Percentiles rank a stretch among this genome's conserved stretches.
These are phyloP conservation scores for Euphydryas editha DNA, from an alignment of 2,888 invertebrate genomes.

Conservation along the genomic window DNA sequence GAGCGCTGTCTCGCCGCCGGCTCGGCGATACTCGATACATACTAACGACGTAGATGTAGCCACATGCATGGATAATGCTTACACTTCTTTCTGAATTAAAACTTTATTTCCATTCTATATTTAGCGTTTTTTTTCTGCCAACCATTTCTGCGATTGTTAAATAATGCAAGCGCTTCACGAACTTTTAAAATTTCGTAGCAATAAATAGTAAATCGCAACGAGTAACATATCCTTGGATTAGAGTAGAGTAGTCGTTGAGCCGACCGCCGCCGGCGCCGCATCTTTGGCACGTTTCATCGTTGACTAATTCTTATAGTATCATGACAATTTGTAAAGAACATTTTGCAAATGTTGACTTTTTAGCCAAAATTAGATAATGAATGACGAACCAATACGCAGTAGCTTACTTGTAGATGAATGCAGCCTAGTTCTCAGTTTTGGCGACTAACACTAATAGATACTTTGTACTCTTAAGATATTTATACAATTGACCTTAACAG, in stretches of 20 bases:
- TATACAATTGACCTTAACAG: slow-evolving; percentile 80
- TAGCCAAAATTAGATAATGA: slow-evolving; percentile 82
- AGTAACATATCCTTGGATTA: slow-evolving; percentile 71
- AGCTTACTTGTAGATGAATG: slow-evolving; percentile 80
- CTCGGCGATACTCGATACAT: slow-evolving; percentile 57
- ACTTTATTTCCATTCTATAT: slow-evolving; percentile 55
- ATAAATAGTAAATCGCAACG: slow-evolving; percentile 62
- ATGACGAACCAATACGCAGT: slow-evolving; percentile 83
- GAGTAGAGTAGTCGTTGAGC: slow-evolving; percentile 60
- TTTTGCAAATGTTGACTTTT: slow-evolving; percentile 83
- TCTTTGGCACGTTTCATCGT: slow-evolving; percentile 72
- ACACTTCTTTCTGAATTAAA: slow-evolving; percentile 50
- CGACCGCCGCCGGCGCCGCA: slow-evolving; percentile 59
- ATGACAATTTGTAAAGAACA: slow-evolving; percentile 80
- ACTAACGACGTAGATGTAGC: slow-evolving; percentile 45
- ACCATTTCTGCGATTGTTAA: slow-evolving; percentile 55
- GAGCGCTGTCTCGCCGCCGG: slow-evolving; percentile 58
- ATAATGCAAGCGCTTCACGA: slow-evolving; percentile 63
- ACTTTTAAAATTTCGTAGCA: slow-evolving; percentile 56
- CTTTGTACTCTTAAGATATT: slow-evolving; percentile 80
- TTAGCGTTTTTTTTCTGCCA: slow-evolving; percentile 57
- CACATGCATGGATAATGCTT: slow-evolving; percentile 63
- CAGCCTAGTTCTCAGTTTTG: slow-evolving; percentile 81
- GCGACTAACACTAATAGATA: slow-evolving; percentile 81
- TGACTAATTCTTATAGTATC: slow-evolving; percentile 81